Conservation (phyloP, 2,797 vertebrate genomes). For the Sparus aurata region DNA sequence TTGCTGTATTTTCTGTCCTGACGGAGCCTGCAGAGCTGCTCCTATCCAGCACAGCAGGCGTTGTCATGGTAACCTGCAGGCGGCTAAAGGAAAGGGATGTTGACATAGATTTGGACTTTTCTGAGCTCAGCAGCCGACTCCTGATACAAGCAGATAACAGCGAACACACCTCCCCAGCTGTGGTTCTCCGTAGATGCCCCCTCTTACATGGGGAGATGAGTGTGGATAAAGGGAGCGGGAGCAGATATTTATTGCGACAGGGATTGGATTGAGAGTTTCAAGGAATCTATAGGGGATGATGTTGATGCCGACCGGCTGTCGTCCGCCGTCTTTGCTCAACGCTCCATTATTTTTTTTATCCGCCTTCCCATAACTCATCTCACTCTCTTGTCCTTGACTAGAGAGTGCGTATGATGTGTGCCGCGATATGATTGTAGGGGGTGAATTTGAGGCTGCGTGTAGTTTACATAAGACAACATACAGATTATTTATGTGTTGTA, state of each 20-base stretch:
- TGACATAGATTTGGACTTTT: conserved; percentile 69
- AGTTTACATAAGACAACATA: background rate
- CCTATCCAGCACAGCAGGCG: conserved; percentile 58
- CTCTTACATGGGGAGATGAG: conserved; percentile 23
- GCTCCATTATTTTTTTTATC: conserved; percentile 14
- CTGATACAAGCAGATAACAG: conserved; percentile 50
- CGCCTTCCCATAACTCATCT: conserved; percentile 3
- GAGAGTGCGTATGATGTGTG: conserved; percentile 5
- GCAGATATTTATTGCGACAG: conserved; percentile 54
- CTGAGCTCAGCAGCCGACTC: conserved; percentile 48
- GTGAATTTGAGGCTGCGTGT: conserved; percentile 38
- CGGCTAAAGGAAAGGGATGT: conserved; percentile 61
- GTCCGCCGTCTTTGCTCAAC: conserved; percentile 22
- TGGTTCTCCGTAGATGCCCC: conserved; percentile 22
- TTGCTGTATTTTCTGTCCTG: conserved; percentile 51
- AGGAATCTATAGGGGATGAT: conserved; percentile 20
- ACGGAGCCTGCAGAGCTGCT: conserved; percentile 60
- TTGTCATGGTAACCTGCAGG: conserved; percentile 80
- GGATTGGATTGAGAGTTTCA: conserved; percentile 40
- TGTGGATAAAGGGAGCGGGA: conserved; percentile 18
- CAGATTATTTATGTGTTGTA: conserved; percentile 31
- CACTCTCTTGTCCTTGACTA: conserved; percentile 27
- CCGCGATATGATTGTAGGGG: background rate
- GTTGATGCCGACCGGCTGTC: conserved; percentile 37
- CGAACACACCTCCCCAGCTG: conserved; percentile 38